Percentiles rank a stretch among this genome's conserved stretches.
Conservation (phyloP, 2,113 vertebrate species). For the Nothobranchius furzeri region DNA sequence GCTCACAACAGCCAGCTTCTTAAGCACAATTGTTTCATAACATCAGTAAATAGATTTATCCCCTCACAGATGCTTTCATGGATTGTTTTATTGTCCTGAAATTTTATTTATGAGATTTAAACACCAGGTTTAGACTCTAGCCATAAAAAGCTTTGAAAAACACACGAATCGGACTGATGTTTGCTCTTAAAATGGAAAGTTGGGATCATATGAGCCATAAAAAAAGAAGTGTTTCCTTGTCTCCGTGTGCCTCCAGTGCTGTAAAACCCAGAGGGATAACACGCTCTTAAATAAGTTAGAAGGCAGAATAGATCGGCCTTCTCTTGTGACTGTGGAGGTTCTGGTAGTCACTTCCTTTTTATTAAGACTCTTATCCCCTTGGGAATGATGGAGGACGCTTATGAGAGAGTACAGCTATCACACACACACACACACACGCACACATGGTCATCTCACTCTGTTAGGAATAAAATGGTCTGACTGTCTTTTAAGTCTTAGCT, state of each 20-base stretch:
- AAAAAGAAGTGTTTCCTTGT: not conserved
- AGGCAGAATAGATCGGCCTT: slow-evolving; percentile 37
- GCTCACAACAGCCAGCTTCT: not conserved
- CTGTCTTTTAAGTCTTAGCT: slow-evolving; percentile 2
- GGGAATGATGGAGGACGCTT: slow-evolving; percentile 34
- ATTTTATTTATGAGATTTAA: not conserved
- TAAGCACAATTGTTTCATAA: not conserved
- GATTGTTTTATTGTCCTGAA: not conserved
- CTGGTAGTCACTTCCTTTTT: slow-evolving; percentile 42
- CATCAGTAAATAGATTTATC: not conserved
- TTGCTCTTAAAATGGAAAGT: slow-evolving; percentile 7
- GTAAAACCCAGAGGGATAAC: slow-evolving; percentile 33
- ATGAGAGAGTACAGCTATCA: slow-evolving; percentile 21
- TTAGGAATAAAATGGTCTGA: not conserved
- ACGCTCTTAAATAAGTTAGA: slow-evolving; percentile 64
- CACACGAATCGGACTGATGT: not conserved
- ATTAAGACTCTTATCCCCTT: slow-evolving; percentile 33
- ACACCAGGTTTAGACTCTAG: not conserved
- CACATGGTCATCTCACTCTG: not conserved
- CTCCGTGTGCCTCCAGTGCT: not conserved
- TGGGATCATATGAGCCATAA: not conserved
- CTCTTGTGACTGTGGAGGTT: slow-evolving; percentile 19
- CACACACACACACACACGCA: slow-evolving; percentile 12
- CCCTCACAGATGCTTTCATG: not conserved
- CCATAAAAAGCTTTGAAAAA: not conserved